Base-by-base conservation (phyloP, 2,888 invertebrate species). In the Ischnura elegans region DNA sequence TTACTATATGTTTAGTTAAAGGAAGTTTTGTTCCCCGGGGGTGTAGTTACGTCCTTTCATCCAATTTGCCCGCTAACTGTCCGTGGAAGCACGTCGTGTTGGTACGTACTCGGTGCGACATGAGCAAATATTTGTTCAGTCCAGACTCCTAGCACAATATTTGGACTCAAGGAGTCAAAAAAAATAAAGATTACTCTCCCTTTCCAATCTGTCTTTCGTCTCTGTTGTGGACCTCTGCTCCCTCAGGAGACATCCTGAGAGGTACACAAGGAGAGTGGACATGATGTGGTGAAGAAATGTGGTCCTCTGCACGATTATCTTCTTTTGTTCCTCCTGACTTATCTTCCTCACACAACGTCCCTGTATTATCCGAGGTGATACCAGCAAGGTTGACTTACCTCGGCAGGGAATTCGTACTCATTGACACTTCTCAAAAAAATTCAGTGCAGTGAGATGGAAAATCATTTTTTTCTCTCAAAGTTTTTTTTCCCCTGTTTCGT, bases 141-240 rank as follows among this genome's bases (percentile, higher is more conserved):
- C 76, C 76, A 21, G 76, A 76, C 76, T 36, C 25, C 29, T 76
- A 36, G 16, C 29, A 36, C 76, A 76, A 76, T 76, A 76, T 76
- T 76, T 76, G 76, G 36, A 76, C 25, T 25, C 36, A 16, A 16
- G 13, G 36, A 29, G n/a, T n/a, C n/a, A 29, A 36, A 76, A 36
- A 76, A 36, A 25, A 76, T 76, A 36, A 76, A 36, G 76, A 76
- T 76, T 36, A 76, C 76, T 76, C 36, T 76, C 76, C 76, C 76
- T 76, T 61, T 61, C 61, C n/a, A n/a, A n/a, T 61, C 6, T 61
- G 25, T 8, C 6, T n/a, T 61, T 5, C 36, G 1, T 36, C 76
- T 16, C 76, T 2, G 76, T 51, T 51, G 51, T 76, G 76, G 76
- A 76, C 76, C 76, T 76, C 36, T 36, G 76, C 76, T 76, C 76